phyloP scores from a whole-genome alignment of 2,113 vertebrate species.

The Nesoenas mayeri region DNA sequence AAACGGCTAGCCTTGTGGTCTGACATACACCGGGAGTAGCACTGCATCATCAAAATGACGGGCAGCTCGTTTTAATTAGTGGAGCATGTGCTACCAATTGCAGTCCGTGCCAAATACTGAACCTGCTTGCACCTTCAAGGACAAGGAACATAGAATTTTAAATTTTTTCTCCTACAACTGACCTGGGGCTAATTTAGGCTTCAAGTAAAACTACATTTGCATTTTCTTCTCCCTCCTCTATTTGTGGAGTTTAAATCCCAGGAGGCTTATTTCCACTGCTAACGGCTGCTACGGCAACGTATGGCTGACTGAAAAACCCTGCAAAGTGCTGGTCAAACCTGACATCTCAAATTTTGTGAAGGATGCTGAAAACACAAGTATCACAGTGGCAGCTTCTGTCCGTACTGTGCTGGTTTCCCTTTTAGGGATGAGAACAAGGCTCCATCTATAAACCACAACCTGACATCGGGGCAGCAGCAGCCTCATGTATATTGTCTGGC shows the following conservation, averaged over 20 bases:
- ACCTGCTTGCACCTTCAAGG: not conserved
- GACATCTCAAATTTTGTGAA: not conserved
- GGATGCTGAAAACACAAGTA: not conserved
- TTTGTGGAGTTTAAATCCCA: not conserved
- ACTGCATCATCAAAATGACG: not conserved
- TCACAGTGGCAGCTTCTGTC: not conserved
- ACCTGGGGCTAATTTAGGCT: not conserved
- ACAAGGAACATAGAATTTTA: not conserved
- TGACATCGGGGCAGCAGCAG: not conserved
- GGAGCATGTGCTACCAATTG: not conserved
- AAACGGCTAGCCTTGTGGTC: not conserved
- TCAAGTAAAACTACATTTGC: not conserved
- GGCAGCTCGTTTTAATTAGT: not conserved
- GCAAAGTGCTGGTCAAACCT: not conserved
- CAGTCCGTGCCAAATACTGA: not conserved
- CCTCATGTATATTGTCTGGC: not conserved
- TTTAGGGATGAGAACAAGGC: not conserved
- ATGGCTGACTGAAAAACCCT: not conserved
- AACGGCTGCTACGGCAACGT: rapidly evolving
- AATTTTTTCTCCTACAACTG: not conserved
- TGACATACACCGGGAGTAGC: rapidly evolving
- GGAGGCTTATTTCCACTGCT: not conserved
- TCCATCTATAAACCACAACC: not conserved
- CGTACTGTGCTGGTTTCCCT: not conserved
- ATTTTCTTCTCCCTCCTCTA: not conserved